phyloP scores from a whole-genome alignment of 1,140 invertebrate species.

The Drosophila sechellia region DNA sequence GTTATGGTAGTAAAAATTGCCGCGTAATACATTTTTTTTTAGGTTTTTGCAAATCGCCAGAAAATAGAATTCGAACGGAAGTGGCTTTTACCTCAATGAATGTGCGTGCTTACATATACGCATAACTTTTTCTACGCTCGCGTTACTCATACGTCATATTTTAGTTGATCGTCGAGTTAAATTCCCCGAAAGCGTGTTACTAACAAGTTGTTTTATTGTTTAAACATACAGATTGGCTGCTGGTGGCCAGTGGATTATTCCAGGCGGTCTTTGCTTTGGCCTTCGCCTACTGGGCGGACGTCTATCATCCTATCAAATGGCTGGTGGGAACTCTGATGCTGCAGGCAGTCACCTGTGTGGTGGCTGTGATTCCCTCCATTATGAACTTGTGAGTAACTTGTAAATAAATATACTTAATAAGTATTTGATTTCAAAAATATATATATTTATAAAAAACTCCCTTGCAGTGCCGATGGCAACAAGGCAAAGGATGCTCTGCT shows the following conservation, averaged over 20 bases:
- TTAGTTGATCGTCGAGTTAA: not conserved
- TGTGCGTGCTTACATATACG: not conserved
- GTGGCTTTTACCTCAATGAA: conserved; percentile 23
- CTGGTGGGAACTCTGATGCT: conserved; percentile 86
- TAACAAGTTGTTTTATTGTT: conserved; percentile 1
- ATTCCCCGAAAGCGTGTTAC: not conserved
- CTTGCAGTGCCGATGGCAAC: conserved; percentile 53
- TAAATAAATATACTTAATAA: too few species aligned
- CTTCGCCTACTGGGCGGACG: conserved; percentile 87
- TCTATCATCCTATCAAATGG: conserved; percentile 87
- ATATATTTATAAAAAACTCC: too few species aligned
- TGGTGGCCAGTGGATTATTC: conserved; percentile 86
- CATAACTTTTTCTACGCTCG: not conserved
- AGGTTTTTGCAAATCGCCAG: not conserved
- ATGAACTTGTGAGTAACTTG: conserved; percentile 78
- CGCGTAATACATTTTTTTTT: not conserved
- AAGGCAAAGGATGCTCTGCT: conserved; percentile 46
- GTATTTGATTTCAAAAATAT: too few species aligned
- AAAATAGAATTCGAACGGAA: conserved; percentile 2
- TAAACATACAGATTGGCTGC: conserved; percentile 86
- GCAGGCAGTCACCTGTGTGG: conserved; percentile 85
- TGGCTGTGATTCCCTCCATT: conserved; percentile 87
- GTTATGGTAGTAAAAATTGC: conserved; percentile 33
- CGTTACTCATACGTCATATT: conserved; percentile 53
- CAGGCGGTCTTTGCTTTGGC: conserved; percentile 85